Evolutionary conservation across 2,113 vertebrate species (phyloP).

Genomic region (Pitta sordida): DNA sequence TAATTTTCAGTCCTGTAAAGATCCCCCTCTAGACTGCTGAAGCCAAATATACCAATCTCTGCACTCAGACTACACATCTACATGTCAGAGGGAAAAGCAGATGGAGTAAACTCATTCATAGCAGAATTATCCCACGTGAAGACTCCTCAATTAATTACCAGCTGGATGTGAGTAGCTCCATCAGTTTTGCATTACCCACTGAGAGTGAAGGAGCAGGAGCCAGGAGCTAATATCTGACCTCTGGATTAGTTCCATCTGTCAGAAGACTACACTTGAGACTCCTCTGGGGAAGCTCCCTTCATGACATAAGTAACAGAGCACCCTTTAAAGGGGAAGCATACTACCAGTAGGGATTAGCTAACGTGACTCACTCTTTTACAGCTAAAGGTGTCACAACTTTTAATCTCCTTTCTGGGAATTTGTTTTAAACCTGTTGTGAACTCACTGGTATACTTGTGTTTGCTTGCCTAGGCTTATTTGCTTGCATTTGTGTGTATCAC

Average conservation of each 20-base stretch:
- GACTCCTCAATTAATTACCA: background rate
- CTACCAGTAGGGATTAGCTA: background rate
- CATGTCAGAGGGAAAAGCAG: background rate
- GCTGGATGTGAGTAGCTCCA: background rate
- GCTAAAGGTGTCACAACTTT: background rate
- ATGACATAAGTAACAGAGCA: background rate
- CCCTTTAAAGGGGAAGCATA: background rate
- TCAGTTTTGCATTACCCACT: background rate
- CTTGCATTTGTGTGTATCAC: background rate
- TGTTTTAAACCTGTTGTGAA: background rate
- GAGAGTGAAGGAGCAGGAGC: background rate
- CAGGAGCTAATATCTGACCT: background rate
- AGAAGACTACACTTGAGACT: background rate
- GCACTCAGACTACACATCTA: background rate
- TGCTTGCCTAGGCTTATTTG: conserved; percentile 36
- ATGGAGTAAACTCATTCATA: background rate
- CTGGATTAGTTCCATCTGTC: background rate
- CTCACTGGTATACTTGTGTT: background rate
- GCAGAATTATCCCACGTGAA: background rate
- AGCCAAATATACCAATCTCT: background rate
- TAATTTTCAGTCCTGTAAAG: background rate
- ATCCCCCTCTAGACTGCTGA: background rate
- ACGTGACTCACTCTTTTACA: background rate
- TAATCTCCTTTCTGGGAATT: background rate
- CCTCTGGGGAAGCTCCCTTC: background rate